Evolutionary conservation across 2,888 invertebrate genomes (phyloP).

Genomic region (Machimus rusticus): DNA sequence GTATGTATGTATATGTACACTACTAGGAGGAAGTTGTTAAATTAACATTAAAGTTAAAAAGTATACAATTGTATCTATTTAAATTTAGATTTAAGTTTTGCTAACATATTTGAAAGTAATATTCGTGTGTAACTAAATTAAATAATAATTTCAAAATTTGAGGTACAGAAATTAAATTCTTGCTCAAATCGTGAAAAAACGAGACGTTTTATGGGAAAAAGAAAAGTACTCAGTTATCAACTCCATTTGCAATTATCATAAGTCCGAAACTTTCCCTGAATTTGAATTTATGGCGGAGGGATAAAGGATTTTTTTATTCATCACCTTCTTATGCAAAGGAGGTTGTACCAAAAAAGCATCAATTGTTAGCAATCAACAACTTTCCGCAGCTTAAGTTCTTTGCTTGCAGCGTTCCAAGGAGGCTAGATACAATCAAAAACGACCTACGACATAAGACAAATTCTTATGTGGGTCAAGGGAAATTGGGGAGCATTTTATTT

Average conservation of each 20-base stretch:
- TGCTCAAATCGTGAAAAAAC: not conserved
- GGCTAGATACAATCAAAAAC: not conserved
- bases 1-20: too few relatives aligned
- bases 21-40: too few relatives aligned
- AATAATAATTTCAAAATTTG: not conserved
- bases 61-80: too few relatives aligned
- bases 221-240: not conserved
- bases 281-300: not conserved
- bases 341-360: not conserved
- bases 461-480: constrained; percentile 29
- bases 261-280: not conserved
- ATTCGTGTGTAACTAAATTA: not conserved
- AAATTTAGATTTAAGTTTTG: too few relatives aligned
- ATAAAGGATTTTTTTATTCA: constrained; percentile 17
- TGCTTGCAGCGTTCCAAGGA: not conserved
- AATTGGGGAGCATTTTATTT: not conserved
- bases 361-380: constrained; percentile 25
- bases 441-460: constrained; percentile 18
- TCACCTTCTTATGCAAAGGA: constrained; percentile 15
- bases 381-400: constrained; percentile 14
- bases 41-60: too few relatives aligned
- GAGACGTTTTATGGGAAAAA: not conserved
- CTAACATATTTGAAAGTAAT: not conserved
- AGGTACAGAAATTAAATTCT: not conserved
- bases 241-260: constrained; percentile 12